A percentile compares a stretch with the other conserved stretches of the same genome.
Conservation (phyloP, 2,888 invertebrate species). For the Morpho achilles region DNA sequence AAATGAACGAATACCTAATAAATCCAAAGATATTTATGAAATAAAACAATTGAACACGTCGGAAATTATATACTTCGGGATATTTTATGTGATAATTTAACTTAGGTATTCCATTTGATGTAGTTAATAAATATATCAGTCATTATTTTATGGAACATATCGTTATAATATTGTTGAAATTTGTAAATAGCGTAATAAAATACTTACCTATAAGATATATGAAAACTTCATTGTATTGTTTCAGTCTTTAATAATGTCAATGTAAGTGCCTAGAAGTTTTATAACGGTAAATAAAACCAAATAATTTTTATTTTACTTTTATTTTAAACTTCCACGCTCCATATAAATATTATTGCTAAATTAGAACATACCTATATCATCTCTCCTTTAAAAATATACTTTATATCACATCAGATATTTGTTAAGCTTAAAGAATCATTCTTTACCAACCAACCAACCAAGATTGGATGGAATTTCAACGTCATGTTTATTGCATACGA, state of each 20-base stretch:
- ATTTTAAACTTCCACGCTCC: too few species aligned
- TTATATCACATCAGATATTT: too few species aligned
- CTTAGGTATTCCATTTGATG: conserved; percentile 19
- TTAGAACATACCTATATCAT: too few species aligned
- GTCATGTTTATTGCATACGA: too few species aligned
- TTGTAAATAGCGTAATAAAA: conserved; percentile 49
- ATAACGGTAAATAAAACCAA: conserved; percentile 28
- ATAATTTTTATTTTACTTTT: neutral
- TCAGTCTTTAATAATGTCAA: conserved; percentile 27
- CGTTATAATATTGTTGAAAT: conserved; percentile 40
- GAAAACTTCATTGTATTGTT: conserved; percentile 15
- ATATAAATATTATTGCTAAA: too few species aligned
- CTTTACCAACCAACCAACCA: too few species aligned
- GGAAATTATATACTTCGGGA: conserved; percentile 35
- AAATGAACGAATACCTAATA: too few species aligned
- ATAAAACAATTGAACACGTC: too few species aligned
- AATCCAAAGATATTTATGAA: too few species aligned
- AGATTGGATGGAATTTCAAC: too few species aligned
- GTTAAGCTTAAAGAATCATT: too few species aligned
- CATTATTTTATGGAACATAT: conserved; percentile 53
- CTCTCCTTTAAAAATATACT: too few species aligned
- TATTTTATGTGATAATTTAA: conserved; percentile 34
- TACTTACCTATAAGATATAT: conserved; percentile 36
- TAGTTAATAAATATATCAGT: conserved; percentile 47
- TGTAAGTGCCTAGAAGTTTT: conserved; percentile 25